phyloP scores from a whole-genome alignment of 2,888 invertebrate species.

The Ophion obscuratus region DNA sequence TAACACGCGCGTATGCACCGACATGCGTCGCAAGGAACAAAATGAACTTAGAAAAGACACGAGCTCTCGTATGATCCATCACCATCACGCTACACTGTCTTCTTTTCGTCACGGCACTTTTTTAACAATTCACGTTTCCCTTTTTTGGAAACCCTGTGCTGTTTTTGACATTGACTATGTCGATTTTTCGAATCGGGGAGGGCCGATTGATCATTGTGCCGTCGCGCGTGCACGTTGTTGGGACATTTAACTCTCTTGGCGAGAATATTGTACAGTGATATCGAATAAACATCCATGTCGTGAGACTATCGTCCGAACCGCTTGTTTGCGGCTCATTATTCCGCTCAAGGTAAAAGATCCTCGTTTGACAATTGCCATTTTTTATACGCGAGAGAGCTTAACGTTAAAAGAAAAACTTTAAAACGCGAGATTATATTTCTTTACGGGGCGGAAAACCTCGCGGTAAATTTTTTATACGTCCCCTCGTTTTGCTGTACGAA shows the following conservation, averaged over 20 bases:
- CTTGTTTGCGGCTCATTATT: conserved; percentile 37
- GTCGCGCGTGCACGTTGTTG: conserved; percentile 81
- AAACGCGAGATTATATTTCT: not conserved
- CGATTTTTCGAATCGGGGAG: conserved; percentile 73
- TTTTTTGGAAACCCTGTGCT: conserved; percentile 70
- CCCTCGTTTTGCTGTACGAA: no score
- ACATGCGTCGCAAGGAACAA: conserved; percentile 26
- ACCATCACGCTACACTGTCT: conserved; percentile 41
- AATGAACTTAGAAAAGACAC: conserved; percentile 22
- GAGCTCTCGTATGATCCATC: conserved; percentile 45
- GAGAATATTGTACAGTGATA: conserved; percentile 83
- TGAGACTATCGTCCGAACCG: conserved; percentile 71
- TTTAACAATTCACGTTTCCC: conserved; percentile 36
- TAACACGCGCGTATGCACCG: conserved; percentile 44
- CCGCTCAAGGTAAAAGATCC: not conserved
- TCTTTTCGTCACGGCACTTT: conserved; percentile 52
- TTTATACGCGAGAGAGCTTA: not conserved
- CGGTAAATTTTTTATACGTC: no score
- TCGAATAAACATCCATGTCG: conserved; percentile 83
- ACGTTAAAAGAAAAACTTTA: not conserved
- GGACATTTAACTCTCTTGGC: conserved; percentile 77
- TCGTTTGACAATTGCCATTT: not conserved
- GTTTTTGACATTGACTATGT: conserved; percentile 17
- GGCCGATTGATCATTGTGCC: conserved; percentile 80
- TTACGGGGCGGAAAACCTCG: not conserved